These are phyloP conservation scores for Theretra japonica DNA, from an alignment of 2,888 invertebrate species.

Conservation along the genomic window DNA sequence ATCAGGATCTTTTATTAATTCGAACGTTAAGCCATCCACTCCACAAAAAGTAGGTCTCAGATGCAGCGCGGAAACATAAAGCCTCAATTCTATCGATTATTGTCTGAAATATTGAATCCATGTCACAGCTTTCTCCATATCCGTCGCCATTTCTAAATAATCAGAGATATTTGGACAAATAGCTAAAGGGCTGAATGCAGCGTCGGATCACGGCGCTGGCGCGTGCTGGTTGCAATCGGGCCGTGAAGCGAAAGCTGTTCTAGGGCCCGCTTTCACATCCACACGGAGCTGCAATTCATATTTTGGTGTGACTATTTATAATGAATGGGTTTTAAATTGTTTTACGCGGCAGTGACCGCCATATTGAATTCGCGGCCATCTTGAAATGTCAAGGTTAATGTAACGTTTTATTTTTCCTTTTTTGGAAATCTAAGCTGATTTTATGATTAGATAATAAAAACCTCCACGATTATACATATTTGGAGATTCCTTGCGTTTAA, in stretches of 20 bases:
- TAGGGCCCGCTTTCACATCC: conserved; percentile 54
- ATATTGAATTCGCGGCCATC: conserved; percentile 9
- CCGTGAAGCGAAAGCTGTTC: conserved; percentile 53
- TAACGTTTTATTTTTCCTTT: neutral
- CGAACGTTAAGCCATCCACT: neutral
- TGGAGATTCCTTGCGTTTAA: neutral
- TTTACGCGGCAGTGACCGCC: neutral
- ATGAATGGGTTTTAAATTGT: conserved; percentile 18
- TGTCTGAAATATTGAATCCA: neutral
- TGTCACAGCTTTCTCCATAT: conserved; percentile 24
- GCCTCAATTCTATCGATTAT: neutral
- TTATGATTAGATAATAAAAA: neutral
- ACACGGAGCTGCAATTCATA: conserved; percentile 36
- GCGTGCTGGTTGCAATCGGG: conserved; percentile 39
- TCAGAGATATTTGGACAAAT: conserved; percentile 21
- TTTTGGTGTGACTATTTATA: conserved; percentile 14
- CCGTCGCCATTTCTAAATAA: conserved; percentile 22
- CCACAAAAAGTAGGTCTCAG: neutral
- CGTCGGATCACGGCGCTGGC: conserved; percentile 30
- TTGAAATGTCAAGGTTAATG: conserved; percentile 5
- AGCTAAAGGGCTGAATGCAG: conserved; percentile 19
- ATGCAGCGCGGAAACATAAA: neutral
- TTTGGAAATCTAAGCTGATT: neutral
- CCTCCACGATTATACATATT: neutral
- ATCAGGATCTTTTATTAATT: neutral